Base-by-base conservation (phyloP, 37 sponge, comb jelly and placozoan species). In the Petrosia ficiformis region DNA sequence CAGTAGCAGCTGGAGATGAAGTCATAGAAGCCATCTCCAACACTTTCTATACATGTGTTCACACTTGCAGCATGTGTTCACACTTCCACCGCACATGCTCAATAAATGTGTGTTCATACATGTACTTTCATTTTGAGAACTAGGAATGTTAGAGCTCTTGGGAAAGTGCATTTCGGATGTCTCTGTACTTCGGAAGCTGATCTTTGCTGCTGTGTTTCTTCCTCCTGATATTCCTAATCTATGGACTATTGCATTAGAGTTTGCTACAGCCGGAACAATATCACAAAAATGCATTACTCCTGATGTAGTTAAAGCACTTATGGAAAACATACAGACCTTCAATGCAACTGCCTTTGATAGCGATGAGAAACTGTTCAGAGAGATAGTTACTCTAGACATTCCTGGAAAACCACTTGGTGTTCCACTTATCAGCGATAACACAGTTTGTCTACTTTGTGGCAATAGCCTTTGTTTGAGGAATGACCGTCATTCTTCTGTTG, bases 131-230 rank as follows among this genome's bases (percentile, higher is more conserved):
- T n/a, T n/a, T 68, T 11, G 33, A 64, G 32, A 24, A n/a, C n/a
- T 11, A 16, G 29, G 35, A 5, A 76, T 76, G 77, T 48, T 76
- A 28, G 32, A 52, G n/a, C 29, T 65, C 3, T 4, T 76, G 24
- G 67, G 67, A 14, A 69, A 79, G 64, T 44, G 67, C n/a, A 52
- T 74, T 37, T 5, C 73, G n/a, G 82, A 82, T 67, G 75, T 82
- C 0, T 66, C 82, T 28, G 75, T 74, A 19, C 82, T 82, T 2
- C 33, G 70, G 31, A 74, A 75, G 74, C 5, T 82, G 39, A 10
- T 82, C 2, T 82, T 66, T 74, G 82, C 82, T 5, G 42, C 43
- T 5, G 40, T 42, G 2, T 38, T 52, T 10, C 43, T 79, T 1
- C 58, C 59, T 2, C 31, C 11, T 39, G 80, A 69, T 1, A 5